phyloP scores from a whole-genome alignment of 2,888 invertebrate species.

The Stictocephala bisonia region DNA sequence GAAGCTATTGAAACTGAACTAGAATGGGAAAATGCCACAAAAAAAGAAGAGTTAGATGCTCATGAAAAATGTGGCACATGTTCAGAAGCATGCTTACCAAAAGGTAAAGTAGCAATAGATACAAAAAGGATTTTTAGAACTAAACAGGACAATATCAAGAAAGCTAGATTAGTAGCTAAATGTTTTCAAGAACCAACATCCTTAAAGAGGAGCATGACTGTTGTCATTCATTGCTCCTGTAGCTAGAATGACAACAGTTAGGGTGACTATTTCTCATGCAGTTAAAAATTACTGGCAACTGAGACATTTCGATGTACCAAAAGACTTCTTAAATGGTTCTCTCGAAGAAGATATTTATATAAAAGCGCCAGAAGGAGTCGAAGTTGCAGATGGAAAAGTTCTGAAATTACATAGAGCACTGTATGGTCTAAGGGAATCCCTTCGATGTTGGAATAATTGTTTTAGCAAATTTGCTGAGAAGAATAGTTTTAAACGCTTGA shows the following conservation, averaged over 20 bases:
- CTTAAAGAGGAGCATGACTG: too few relatives aligned
- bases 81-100: too few relatives aligned
- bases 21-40: too few relatives aligned
- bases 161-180: too few relatives aligned
- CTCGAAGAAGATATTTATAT: constrained; percentile 30
- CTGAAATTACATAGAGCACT: neutral
- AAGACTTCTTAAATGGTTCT: constrained; percentile 49
- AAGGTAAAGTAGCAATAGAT: too few relatives aligned
- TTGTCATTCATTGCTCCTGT: too few relatives aligned
- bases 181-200: too few relatives aligned
- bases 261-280: constrained; percentile 22
- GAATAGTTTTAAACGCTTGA: constrained; percentile 29
- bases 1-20: too few relatives aligned
- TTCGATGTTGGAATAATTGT: neutral
- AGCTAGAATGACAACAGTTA: constrained; percentile 26
- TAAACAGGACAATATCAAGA: too few relatives aligned
- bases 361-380: neutral
- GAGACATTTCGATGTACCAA: constrained; percentile 44
- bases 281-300: constrained; percentile 35
- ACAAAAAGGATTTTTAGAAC: too few relatives aligned
- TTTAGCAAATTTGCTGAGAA: constrained; percentile 31
- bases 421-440: neutral
- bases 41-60: too few relatives aligned
- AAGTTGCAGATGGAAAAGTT: neutral
- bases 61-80: too few relatives aligned